Evolutionary conservation across 2,113 vertebrate species (phyloP).

Genomic region (Macrotus californicus): DNA sequence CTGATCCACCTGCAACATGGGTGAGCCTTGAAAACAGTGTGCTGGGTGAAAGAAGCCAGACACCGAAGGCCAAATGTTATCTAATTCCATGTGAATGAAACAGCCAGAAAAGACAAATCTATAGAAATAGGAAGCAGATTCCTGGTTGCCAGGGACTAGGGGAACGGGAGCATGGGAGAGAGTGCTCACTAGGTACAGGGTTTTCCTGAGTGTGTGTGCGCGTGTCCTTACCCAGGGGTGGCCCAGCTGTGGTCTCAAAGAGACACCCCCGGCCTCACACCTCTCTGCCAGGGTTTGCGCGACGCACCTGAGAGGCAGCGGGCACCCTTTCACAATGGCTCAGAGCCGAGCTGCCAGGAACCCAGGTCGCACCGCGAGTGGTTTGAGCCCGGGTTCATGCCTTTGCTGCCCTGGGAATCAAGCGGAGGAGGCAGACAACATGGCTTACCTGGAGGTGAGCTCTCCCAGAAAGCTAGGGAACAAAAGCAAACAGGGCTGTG

Average conservation of each 20-base stretch:
- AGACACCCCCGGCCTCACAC: background rate
- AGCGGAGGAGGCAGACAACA: background rate
- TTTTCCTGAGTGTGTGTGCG: background rate
- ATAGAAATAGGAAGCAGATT: background rate
- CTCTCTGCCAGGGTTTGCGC: accelerated
- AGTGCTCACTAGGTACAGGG: accelerated
- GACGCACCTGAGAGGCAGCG: background rate
- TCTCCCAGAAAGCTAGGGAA: conserved; percentile 83
- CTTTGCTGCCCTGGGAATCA: background rate
- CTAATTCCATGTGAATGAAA: background rate
- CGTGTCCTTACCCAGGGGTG: background rate
- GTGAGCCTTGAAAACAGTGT: accelerated
- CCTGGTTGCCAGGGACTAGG: background rate
- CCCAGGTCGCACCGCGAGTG: background rate
- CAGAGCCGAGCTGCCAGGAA: background rate
- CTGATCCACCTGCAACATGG: accelerated
- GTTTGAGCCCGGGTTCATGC: background rate
- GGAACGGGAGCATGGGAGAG: background rate
- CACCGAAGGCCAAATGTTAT: accelerated
- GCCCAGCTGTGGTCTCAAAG: no score
- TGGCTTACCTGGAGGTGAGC: conserved; percentile 82
- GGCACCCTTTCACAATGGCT: accelerated
- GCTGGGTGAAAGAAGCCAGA: background rate
- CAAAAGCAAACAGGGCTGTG: background rate
- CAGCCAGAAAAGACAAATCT: background rate